phyloP scores from a whole-genome alignment of 2,888 invertebrate species.

The Synanthedon andrenaeformis region DNA sequence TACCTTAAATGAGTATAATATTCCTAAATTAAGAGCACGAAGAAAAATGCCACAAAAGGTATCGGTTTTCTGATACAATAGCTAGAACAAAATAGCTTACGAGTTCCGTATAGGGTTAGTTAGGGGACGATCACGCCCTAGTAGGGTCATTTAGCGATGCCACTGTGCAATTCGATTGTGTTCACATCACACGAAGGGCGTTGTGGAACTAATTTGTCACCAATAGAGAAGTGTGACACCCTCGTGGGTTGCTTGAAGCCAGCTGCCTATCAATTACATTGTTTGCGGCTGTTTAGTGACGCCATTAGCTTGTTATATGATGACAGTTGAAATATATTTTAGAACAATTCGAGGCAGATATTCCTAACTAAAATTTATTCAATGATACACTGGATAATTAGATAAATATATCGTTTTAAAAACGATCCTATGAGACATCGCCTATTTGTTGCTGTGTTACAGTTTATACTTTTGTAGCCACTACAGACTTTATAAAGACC shows the following conservation, averaged over 20 bases:
- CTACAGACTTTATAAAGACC: too few relatives aligned
- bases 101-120: neutral
- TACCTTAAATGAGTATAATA: too few relatives aligned
- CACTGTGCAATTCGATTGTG: conserved; percentile 22
- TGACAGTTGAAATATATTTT: conserved; percentile 33
- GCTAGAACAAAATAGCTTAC: too few relatives aligned
- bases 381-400: neutral
- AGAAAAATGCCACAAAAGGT: too few relatives aligned
- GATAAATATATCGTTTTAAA: too few relatives aligned
- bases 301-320: conserved; percentile 58
- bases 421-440: too few relatives aligned
- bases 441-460: too few relatives aligned
- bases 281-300: conserved; percentile 59
- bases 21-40: too few relatives aligned
- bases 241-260: conserved; percentile 17
- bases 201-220: conserved; percentile 54
- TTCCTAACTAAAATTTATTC: neutral
- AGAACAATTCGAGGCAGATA: neutral
- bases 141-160: conserved; percentile 30
- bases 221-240: conserved; percentile 35
- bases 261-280: conserved; percentile 58
- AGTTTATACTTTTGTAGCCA: too few relatives aligned
- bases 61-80: too few relatives aligned
- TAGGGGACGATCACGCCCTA: conserved; percentile 37
- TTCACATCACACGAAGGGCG: conserved; percentile 28